Evolutionary conservation across 2,113 vertebrate genomes (phyloP).

Genomic region (Terrapene triunguis): DNA sequence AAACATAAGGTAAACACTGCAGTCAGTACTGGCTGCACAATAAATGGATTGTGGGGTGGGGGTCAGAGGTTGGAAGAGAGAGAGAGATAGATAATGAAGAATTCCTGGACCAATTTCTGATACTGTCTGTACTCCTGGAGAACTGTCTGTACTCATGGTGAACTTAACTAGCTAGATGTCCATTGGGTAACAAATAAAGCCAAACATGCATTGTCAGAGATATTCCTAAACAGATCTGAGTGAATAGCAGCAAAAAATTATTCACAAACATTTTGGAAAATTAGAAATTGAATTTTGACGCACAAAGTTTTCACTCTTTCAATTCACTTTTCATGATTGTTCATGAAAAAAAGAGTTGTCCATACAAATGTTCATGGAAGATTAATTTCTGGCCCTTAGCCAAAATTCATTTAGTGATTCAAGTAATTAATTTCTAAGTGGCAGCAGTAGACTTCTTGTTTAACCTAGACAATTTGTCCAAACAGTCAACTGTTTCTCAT

Average conservation of each 20-base stretch:
- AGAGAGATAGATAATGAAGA: no score
- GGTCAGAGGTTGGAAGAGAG: no score
- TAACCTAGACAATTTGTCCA: background rate
- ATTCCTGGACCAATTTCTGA: no score
- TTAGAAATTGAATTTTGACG: background rate
- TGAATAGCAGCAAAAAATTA: background rate
- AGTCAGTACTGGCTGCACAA: no score
- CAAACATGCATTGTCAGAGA: background rate
- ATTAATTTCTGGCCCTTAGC: constrained; percentile 2
- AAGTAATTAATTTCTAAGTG: background rate
- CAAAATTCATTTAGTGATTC: background rate
- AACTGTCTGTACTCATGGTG: no score
- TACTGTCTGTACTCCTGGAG: no score
- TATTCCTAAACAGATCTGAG: background rate
- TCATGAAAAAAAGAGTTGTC: background rate
- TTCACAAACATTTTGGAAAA: background rate
- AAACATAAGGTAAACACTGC: no score
- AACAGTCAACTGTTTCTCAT: background rate
- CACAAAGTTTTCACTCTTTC: background rate
- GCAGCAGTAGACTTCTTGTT: background rate
- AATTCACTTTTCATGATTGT: background rate
- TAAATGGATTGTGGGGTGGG: no score
- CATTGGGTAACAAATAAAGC: no score
- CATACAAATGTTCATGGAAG: constrained; percentile 10
- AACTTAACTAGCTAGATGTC: no score